Conservation (phyloP, 2,888 invertebrate species). For the Amiota mariae region DNA sequence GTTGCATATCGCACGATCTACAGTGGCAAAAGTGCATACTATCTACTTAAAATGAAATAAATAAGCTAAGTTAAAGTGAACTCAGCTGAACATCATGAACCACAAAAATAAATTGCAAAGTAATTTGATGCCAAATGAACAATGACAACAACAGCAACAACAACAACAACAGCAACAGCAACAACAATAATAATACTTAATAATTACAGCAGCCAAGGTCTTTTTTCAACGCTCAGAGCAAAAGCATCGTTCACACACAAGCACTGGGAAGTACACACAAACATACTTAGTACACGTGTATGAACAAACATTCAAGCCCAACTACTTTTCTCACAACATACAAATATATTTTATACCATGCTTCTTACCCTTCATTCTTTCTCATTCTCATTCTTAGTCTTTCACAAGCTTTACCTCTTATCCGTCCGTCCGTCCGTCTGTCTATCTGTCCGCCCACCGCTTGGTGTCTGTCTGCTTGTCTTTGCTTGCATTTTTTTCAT, state of each 20-base stretch:
- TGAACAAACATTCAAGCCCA: not conserved
- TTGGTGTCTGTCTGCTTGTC: no score
- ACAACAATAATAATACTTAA: slow-evolving; percentile 43
- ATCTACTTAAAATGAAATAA: slow-evolving; percentile 1
- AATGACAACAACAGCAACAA: slow-evolving; percentile 36
- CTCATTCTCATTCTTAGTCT: no score
- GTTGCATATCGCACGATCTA: slow-evolving; percentile 21
- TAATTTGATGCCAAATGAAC: slow-evolving; percentile 27
- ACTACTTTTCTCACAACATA: not conserved
- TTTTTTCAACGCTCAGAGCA: slow-evolving; percentile 24
- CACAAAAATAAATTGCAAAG: slow-evolving; percentile 21
- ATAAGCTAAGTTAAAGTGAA: slow-evolving; percentile 3
- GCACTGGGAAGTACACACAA: not conserved
- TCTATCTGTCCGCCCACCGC: no score
- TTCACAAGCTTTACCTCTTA: no score
- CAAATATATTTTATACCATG: not conserved
- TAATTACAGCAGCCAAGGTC: slow-evolving; percentile 37
- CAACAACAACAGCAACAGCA: slow-evolving; percentile 39
- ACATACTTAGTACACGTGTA: no score
- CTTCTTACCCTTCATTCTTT: no score
- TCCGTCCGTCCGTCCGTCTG: no score
- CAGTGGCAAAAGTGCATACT: not conserved
- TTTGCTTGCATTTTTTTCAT: no score
- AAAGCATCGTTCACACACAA: not conserved
- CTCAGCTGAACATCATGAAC: not conserved